phyloP scores from a whole-genome alignment of 2,888 invertebrate genomes.

The Microplitis deprimator region DNA sequence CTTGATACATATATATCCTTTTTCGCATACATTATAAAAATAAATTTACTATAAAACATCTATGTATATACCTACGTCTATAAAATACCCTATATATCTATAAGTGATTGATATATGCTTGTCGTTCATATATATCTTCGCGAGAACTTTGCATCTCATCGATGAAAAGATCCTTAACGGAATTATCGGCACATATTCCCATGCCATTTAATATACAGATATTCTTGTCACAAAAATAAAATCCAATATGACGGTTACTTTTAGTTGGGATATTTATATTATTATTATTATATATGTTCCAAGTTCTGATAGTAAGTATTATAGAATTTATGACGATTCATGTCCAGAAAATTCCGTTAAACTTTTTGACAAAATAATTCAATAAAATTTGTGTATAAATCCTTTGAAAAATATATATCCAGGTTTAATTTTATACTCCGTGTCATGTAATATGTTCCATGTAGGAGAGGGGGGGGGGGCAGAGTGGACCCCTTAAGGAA shows the following conservation, averaged over 20 bases:
- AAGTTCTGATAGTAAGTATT: background rate
- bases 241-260: background rate
- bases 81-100: background rate
- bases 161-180: conserved; percentile 42
- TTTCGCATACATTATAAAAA: conserved; percentile 42
- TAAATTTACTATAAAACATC: background rate
- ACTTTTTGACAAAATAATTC: background rate
- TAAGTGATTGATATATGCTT: conserved; percentile 34
- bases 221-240: conserved; percentile 12
- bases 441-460: background rate
- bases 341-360: background rate
- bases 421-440: background rate
- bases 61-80: background rate
- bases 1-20: conserved; percentile 33
- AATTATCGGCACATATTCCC: conserved; percentile 19
- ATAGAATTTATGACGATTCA: background rate
- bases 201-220: background rate
- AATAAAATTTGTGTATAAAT: background rate
- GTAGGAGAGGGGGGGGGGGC: no score
- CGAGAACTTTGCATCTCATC: conserved; percentile 55
- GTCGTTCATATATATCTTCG: conserved; percentile 44
- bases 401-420: background rate
- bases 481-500: no score
- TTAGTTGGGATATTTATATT: background rate
- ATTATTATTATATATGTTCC: background rate